Evolutionary conservation across 2,888 invertebrate species (phyloP).

Genomic region (Amiota communis): DNA sequence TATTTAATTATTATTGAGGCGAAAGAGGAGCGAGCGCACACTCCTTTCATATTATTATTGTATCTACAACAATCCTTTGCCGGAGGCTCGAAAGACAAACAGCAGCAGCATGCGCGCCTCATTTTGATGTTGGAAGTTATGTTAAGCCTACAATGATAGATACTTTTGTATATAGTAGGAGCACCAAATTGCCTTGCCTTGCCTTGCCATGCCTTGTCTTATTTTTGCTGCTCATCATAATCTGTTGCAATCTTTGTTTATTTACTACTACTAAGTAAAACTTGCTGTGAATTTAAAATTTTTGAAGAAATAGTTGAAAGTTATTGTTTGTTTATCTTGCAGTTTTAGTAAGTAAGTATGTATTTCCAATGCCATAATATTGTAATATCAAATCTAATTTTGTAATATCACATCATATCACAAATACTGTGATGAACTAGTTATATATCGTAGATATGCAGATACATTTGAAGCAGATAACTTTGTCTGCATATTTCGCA

Average conservation of each 20-base stretch:
- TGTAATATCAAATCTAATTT: conserved; percentile 57
- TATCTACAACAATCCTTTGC: conserved; percentile 8
- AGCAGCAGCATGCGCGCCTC: not conserved
- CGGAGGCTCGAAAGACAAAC: not conserved
- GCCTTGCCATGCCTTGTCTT: conserved; percentile 34
- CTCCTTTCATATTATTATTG: not conserved
- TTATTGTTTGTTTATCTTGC: conserved; percentile 40
- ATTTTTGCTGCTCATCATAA: conserved; percentile 41
- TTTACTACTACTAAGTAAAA: conserved; percentile 19
- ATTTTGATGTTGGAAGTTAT: not conserved
- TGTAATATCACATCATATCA: conserved; percentile 48
- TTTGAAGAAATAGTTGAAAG: conserved; percentile 34
- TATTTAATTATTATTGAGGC: conserved; percentile 65
- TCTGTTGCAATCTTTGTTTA: too few species aligned
- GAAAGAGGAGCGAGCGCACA: conserved; percentile 7
- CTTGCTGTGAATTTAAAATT: conserved; percentile 34
- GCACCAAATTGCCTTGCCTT: conserved; percentile 24
- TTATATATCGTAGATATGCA: not conserved
- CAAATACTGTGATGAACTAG: not conserved
- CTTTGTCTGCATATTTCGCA: not conserved
- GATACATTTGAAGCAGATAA: conserved; percentile 28
- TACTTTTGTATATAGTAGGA: too few species aligned
- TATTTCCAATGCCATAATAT: conserved; percentile 62
- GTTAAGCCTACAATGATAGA: too few species aligned
- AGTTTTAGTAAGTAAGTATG: too few species aligned